phyloP scores from a whole-genome alignment of 2,888 invertebrate genomes.

The Aspidiotus destructor region DNA sequence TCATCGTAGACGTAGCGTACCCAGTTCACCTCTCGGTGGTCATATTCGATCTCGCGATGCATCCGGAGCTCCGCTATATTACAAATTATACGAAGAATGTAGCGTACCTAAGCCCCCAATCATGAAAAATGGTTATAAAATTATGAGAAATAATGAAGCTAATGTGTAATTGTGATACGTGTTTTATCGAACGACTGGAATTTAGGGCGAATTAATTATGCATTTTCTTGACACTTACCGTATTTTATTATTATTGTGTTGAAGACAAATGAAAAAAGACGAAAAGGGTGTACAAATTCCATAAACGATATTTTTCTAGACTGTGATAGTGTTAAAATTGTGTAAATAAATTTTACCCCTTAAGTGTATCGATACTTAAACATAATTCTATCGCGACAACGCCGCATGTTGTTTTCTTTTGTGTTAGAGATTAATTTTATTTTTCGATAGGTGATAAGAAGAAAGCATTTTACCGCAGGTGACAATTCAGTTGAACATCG shows the following conservation, averaged over 20 bases:
- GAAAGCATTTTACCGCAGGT: too few species aligned
- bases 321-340: conserved; percentile 22
- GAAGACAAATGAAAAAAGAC: too few species aligned
- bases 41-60: conserved; percentile 31
- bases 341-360: background rate
- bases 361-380: too few species aligned
- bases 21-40: conserved; percentile 28
- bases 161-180: conserved; percentile 17
- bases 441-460: too few species aligned
- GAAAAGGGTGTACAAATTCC: background rate
- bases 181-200: background rate
- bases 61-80: conserved; percentile 36
- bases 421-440: too few species aligned
- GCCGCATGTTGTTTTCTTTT: too few species aligned
- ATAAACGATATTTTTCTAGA: conserved; percentile 8
- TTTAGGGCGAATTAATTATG: background rate
- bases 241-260: too few species aligned
- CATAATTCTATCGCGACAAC: too few species aligned
- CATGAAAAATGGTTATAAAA: conserved; percentile 34
- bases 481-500: too few species aligned
- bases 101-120: conserved; percentile 37
- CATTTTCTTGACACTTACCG: conserved; percentile 1
- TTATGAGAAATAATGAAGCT: conserved; percentile 28
- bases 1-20: conserved; percentile 22
- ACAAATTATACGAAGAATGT: conserved; percentile 39